Evolutionary conservation across 2,113 vertebrate species (phyloP).

Genomic region (Antigone vipio): DNA sequence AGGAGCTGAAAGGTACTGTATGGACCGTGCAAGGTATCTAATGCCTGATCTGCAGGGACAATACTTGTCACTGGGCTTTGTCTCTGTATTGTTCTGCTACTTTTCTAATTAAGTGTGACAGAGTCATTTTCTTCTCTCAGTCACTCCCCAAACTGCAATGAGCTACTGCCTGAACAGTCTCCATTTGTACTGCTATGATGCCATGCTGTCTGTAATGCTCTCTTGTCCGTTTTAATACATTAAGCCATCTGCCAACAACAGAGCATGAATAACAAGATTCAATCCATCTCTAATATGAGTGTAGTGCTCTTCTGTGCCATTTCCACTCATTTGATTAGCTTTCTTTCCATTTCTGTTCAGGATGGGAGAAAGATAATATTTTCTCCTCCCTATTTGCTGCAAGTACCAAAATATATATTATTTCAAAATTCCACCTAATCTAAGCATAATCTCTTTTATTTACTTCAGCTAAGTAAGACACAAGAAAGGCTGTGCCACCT

Average conservation of each 20-base stretch:
- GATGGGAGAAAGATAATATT: neutral
- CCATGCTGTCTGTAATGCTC: neutral
- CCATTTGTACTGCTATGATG: neutral
- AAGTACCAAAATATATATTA: neutral
- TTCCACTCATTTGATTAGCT: neutral
- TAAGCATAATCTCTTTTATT: neutral
- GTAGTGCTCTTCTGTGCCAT: neutral
- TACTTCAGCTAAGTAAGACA: neutral
- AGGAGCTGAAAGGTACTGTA: neutral
- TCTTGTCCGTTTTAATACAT: neutral
- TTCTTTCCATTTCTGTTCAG: neutral
- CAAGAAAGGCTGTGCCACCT: neutral
- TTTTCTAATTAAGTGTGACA: neutral
- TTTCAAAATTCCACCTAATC: neutral
- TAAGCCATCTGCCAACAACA: constrained; percentile 11
- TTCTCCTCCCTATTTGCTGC: neutral
- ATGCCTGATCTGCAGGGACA: neutral
- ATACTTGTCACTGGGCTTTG: neutral
- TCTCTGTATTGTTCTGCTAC: neutral
- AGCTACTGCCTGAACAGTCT: neutral
- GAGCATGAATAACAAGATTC: constrained; percentile 5
- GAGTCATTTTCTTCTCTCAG: neutral
- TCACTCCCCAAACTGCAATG: neutral
- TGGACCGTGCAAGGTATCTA: neutral
- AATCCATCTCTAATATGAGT: neutral